Base-by-base conservation (phyloP, 1,140 invertebrate species). In the Centruroides vittatus region DNA sequence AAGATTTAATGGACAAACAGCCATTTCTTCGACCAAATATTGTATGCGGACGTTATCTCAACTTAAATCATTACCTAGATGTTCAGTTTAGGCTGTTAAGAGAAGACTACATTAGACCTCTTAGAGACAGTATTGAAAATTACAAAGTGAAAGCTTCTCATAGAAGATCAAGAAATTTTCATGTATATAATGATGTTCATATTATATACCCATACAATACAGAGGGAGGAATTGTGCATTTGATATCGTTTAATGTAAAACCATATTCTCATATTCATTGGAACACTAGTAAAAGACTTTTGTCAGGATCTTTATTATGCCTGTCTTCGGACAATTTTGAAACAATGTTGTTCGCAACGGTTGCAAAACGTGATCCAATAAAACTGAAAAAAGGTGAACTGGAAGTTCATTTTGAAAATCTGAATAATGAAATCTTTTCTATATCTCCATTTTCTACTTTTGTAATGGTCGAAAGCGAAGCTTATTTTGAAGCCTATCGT, bases 41-140 rank as follows among this genome's bases (percentile, higher is more conserved):
- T 53, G 68, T 79, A 0, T 66, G 79, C 35, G 84, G 83, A 4
- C 72, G 0, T 9, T 89, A 86, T 70, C 66, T 73, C 4, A 73
- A 78, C 69, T 74, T 81, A 0, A 77, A 85, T 41, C 80, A 88
- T 65, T 92, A 92, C 69, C 71, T 91, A 12, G 85, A 88, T 67
- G 77, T 83, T 1, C 87, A 91, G 66, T 88, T 86, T 68, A 73
- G 84, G n/a, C 73, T 89, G 4, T 71, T 91, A 34, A 71, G 84
- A 11, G 86, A 90, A 74, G 88, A 91, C 62, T 73, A 74, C 34
- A 61, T 76, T 51, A 64, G 69, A 47, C 76, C 76, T 12, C 63
- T 78, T n/a, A 55, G 75, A 41, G 64, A 73, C 34, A 74, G 73
- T 23, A 61, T 61, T 35, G n/a, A 41, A 36, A 35, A 49, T 46